Evolutionary conservation across 2,888 invertebrate species (phyloP).

Genomic region (Chymomyza fuscimana): DNA sequence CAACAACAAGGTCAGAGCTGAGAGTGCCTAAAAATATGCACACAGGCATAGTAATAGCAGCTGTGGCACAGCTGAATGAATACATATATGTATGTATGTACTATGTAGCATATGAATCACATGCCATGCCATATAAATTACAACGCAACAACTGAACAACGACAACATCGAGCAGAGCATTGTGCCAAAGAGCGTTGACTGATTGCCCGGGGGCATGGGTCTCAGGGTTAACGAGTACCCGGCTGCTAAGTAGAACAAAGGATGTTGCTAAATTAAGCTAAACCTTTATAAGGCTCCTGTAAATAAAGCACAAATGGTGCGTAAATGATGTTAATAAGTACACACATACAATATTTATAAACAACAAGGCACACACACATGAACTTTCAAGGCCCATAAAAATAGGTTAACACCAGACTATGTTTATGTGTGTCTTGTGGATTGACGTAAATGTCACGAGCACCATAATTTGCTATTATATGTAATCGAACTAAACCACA

Average conservation of each 20-base stretch:
- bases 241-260: neutral
- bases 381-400: neutral
- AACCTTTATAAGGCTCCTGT: neutral
- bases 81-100: neutral
- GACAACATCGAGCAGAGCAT: neutral
- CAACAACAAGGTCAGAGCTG: neutral
- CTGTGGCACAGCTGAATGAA: neutral
- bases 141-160: too few species aligned
- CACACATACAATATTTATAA: conserved; percentile 2
- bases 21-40: conserved; percentile 13
- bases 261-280: neutral
- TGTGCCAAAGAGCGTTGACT: neutral
- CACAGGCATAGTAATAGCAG: neutral
- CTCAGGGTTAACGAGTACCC: neutral
- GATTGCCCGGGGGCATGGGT: neutral
- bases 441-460: conserved; percentile 53
- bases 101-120: neutral
- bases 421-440: too few species aligned
- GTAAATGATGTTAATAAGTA: neutral
- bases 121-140: neutral
- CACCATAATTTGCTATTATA: conserved; percentile 67
- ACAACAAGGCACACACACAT: conserved; percentile 22
- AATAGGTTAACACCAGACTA: neutral
- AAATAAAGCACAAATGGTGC: conserved; percentile 3
- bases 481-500: conserved; percentile 57